A percentile compares a stretch with the other conserved stretches of the same genome.
Conservation (phyloP, 2,797 vertebrate species). For the Echiichthys vipera region DNA sequence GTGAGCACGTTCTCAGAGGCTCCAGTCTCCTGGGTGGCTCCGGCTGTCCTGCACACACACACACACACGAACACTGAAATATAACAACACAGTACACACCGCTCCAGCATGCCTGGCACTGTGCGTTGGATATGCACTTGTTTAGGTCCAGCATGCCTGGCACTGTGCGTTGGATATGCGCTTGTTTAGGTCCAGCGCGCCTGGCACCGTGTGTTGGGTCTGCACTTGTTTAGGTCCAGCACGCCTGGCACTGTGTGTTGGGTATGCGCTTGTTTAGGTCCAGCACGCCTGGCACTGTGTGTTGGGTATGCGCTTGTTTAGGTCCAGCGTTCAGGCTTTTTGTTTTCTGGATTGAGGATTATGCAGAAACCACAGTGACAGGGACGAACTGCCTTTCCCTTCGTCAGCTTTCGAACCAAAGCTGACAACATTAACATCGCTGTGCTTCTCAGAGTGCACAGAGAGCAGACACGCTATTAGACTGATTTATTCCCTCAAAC, state of each 20-base stretch:
- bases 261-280: too few relatives aligned
- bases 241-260: too few relatives aligned
- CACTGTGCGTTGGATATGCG: background rate
- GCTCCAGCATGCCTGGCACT: background rate
- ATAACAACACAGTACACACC: background rate
- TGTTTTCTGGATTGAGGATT: too few relatives aligned
- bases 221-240: too few relatives aligned
- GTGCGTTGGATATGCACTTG: background rate
- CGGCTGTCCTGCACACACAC: conserved; percentile 74
- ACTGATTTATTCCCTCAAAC: conserved; percentile 17
- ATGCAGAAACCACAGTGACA: background rate
- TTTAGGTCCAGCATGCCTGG: background rate
- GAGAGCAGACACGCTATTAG: conserved; percentile 12
- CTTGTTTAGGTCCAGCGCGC: background rate
- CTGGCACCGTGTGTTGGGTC: too few relatives aligned
- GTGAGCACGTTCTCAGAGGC: conserved; percentile 90
- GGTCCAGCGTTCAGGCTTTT: too few relatives aligned
- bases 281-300: too few relatives aligned
- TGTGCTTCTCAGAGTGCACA: background rate
- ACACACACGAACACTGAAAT: conserved; percentile 16
- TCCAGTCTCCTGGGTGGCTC: conserved; percentile 83
- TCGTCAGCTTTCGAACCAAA: background rate
- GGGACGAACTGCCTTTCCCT: background rate
- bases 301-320: too few relatives aligned
- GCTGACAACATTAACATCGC: conserved; percentile 21